Percentiles rank a stretch among this genome's conserved stretches.
Conservation (phyloP, 2,113 vertebrate genomes). For the Ariopsis seemanni region DNA sequence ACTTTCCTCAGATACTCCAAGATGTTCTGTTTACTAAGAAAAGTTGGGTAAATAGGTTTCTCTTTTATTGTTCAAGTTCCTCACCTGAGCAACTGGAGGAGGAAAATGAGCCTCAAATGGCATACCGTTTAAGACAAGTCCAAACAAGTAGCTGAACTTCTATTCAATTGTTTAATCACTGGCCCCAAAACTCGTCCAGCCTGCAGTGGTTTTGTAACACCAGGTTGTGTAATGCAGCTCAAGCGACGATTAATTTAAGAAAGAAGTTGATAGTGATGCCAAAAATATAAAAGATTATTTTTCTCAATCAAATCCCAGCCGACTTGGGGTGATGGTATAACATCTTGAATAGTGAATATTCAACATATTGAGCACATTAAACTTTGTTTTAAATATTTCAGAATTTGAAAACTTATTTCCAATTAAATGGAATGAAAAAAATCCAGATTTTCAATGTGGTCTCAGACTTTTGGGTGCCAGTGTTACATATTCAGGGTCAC, state of each 20-base stretch:
- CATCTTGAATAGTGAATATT: not conserved
- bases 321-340: not conserved
- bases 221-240: not conserved
- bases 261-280: not conserved
- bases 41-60: not conserved
- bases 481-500: not conserved
- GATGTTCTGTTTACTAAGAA: not conserved
- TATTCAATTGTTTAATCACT: not conserved
- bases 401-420: not conserved
- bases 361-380: not conserved
- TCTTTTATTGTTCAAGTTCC: too few species aligned
- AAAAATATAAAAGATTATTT: not conserved
- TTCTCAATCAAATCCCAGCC: not conserved
- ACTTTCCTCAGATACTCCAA: not conserved
- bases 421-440: too few species aligned
- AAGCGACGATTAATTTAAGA: not conserved
- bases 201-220: not conserved
- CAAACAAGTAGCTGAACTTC: not conserved
- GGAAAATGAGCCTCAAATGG: not conserved
- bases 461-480: not conserved
- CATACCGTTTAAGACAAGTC: not conserved
- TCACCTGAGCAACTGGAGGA: too few species aligned
- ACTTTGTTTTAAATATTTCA: not conserved
- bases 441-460: too few species aligned
- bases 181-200: not conserved